Percentiles rank a stretch among this genome's conserved stretches.
Conservation (phyloP, 2,797 vertebrate species). For the Argentina silus region DNA sequence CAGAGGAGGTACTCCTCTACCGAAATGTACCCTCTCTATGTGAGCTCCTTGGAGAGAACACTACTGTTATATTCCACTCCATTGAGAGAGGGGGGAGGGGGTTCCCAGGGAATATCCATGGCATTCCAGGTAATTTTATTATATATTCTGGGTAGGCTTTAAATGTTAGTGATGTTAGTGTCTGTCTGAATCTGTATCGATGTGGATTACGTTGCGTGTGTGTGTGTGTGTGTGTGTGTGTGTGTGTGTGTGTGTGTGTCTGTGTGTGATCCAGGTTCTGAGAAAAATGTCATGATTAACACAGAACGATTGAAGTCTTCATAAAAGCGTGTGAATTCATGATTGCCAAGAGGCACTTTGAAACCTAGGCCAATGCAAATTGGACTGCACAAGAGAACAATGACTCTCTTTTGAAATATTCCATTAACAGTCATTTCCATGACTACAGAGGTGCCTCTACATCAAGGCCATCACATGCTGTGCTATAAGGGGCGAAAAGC, state of each 20-base stretch:
- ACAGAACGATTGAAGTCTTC: not conserved
- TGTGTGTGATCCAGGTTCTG: not conserved
- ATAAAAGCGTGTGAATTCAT: not conserved
- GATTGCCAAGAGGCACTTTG: not conserved
- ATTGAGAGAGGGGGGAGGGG: too few species aligned
- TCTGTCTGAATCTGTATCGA: too few species aligned
- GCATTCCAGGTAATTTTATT: not conserved
- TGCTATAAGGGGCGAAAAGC: not conserved
- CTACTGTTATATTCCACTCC: too few species aligned
- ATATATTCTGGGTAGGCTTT: not conserved
- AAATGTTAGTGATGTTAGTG: too few species aligned
- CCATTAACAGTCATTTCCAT: not conserved
- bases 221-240: conserved; percentile 2
- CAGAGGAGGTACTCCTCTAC: not conserved
- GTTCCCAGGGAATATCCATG: not conserved
- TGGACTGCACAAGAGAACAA: not conserved
- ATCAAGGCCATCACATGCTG: conserved; percentile 34
- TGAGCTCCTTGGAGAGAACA: not conserved
- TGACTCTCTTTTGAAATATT: not conserved
- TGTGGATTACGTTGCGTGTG: too few species aligned
- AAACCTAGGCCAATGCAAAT: conserved; percentile 12
- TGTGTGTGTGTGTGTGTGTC: conserved; percentile 5
- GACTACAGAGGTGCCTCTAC: not conserved
- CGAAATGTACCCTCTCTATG: not conserved
- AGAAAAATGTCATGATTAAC: not conserved